Percentiles rank a stretch among this genome's conserved stretches.
phyloP scores from a whole-genome alignment of 2,888 invertebrate genomes.

The Nomada lathburiana region DNA sequence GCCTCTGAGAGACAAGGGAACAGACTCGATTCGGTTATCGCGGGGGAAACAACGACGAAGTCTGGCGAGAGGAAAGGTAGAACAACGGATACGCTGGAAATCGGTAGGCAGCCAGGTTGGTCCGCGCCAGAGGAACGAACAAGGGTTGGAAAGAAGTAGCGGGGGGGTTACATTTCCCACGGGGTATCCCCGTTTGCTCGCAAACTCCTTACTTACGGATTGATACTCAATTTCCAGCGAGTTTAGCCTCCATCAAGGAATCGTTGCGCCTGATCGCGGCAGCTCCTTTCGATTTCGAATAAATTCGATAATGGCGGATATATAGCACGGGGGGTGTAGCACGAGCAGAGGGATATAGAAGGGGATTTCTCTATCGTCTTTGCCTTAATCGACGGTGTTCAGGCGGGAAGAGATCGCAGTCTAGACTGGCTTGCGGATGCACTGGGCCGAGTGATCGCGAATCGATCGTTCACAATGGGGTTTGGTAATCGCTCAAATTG shows the following conservation, averaged over 20 bases:
- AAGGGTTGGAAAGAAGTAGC: slow-evolving; percentile 50
- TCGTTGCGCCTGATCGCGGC: slow-evolving; percentile 77
- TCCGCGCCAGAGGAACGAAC: slow-evolving; percentile 17
- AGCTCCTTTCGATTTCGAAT: slow-evolving; percentile 72
- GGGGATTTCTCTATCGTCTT: slow-evolving; percentile 65
- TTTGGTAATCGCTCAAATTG: not conserved
- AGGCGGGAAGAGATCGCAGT: slow-evolving; percentile 10
- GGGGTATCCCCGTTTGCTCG: slow-evolving; percentile 68
- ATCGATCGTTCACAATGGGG: slow-evolving; percentile 19
- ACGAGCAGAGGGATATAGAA: slow-evolving; percentile 44
- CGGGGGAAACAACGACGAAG: not conserved
- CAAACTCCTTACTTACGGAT: slow-evolving; percentile 82
- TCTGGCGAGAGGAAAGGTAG: not conserved
- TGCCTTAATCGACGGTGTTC: slow-evolving; percentile 66
- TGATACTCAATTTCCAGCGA: slow-evolving; percentile 84
- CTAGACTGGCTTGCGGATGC: slow-evolving; percentile 45
- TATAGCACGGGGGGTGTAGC: slow-evolving; percentile 38
- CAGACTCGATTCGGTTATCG: not conserved
- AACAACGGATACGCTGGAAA: slow-evolving; percentile 25
- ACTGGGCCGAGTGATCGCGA: slow-evolving; percentile 24
- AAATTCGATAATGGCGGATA: slow-evolving; percentile 77
- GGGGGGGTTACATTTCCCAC: slow-evolving; percentile 71
- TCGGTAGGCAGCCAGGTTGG: slow-evolving; percentile 34
- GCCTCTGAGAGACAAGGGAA: slow-evolving; percentile 24
- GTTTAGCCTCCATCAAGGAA: slow-evolving; percentile 81